These are phyloP conservation scores for Clarias pachynema DNA, from an alignment of 2,797 vertebrate species.

Conservation along the genomic window DNA sequence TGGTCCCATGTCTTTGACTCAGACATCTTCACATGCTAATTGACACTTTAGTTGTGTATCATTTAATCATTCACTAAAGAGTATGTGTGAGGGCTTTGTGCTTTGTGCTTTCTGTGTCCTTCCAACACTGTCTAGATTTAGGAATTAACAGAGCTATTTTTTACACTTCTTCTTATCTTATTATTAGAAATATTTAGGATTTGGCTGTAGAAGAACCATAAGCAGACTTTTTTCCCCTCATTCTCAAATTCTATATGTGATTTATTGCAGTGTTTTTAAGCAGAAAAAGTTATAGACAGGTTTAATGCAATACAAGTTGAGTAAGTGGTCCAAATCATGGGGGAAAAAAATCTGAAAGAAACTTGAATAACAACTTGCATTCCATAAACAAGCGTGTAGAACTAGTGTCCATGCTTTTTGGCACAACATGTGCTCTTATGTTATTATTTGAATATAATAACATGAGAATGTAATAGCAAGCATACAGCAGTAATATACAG, in stretches of 20 bases:
- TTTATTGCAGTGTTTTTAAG: slow-evolving; percentile 47
- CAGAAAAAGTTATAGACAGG: not conserved
- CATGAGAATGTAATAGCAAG: not conserved
- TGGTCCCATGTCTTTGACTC: slow-evolving; percentile 43
- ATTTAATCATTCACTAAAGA: slow-evolving; percentile 38
- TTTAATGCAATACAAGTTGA: not conserved
- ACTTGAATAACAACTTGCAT: not conserved
- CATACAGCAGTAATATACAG: not conserved
- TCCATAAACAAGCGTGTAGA: not conserved
- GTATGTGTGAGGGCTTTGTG: slow-evolving; percentile 30
- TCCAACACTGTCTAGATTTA: slow-evolving; percentile 50
- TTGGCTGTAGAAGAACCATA: not conserved
- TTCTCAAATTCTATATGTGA: slow-evolving; percentile 39
- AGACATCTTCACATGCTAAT: slow-evolving; percentile 2
- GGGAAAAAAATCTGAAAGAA: not conserved
- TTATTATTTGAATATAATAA: not conserved
- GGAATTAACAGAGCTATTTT: not conserved
- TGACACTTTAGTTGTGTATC: not conserved
- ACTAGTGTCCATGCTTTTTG: not conserved
- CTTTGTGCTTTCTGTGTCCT: slow-evolving; percentile 41
- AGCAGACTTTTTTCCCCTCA: not conserved
- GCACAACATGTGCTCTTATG: not conserved
- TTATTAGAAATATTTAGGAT: not conserved
- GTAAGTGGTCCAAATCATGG: not conserved
- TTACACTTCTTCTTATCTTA: not conserved